Evolutionary conservation across 2,113 vertebrate species (phyloP).

Genomic region (Proterorhinus semilunaris): DNA sequence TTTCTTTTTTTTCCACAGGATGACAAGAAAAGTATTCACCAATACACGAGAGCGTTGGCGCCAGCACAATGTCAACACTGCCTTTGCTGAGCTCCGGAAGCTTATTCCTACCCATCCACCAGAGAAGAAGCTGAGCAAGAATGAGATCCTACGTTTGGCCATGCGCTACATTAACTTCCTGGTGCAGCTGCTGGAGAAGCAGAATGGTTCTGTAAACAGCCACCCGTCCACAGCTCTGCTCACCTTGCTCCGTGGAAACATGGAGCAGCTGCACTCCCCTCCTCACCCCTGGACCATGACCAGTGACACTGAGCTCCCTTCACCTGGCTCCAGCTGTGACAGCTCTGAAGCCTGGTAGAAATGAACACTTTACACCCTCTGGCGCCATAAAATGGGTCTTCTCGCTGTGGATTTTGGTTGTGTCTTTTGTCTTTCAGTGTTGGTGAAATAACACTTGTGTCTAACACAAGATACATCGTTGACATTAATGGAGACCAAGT

Average conservation of each 20-base stretch:
- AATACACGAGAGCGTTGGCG: conserved; percentile 95
- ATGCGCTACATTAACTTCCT: conserved; percentile 99
- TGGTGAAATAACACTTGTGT: neutral
- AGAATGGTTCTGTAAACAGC: conserved; percentile 74
- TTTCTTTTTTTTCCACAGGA: conserved; percentile 50
- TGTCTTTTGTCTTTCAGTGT: conserved; percentile 3
- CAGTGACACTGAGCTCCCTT: conserved; percentile 78
- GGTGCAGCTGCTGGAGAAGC: conserved; percentile 88
- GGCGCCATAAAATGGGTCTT: conserved; percentile 30
- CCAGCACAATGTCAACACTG: conserved; percentile 95
- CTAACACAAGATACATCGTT: conserved; percentile 29
- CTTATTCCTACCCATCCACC: conserved; percentile 97
- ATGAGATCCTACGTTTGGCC: conserved; percentile 93
- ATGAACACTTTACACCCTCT: neutral
- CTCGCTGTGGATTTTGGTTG: conserved; percentile 21
- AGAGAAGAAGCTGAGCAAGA: conserved; percentile 98
- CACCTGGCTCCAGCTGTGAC: conserved; percentile 79
- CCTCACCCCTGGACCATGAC: conserved; percentile 74
- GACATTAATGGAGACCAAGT: conserved; percentile 20
- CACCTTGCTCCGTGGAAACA: conserved; percentile 76
- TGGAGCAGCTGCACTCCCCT: conserved; percentile 74
- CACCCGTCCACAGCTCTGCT: conserved; percentile 72
- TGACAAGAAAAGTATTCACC: conserved; percentile 95
- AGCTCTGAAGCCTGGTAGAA: conserved; percentile 77
- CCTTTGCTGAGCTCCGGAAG: conserved; percentile 93